Base-by-base conservation (phyloP, 64 coral and sea anemone species). In the Hydrozoanthus tunicans region DNA sequence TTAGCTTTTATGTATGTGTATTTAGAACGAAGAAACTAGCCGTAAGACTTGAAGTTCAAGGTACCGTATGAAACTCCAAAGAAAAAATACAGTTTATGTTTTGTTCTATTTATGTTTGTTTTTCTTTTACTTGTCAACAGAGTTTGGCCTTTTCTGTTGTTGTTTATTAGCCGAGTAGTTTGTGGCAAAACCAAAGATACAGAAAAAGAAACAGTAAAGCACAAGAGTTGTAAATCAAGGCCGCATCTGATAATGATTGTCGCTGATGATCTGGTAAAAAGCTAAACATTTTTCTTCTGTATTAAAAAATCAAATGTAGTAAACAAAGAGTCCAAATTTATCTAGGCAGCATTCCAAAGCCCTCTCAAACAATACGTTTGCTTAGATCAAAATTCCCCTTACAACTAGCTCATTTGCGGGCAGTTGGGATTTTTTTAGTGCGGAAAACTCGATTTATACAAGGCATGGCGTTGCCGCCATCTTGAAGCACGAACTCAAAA, bases 231-330 rank as follows among this genome's bases (percentile, higher is more conserved):
- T 63, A 89, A 81, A 51, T 12, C 66, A 69, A 85, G 79, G 79
- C 96, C 93, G 10, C 77, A 94, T 71, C 92, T 94, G 62, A 91
- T 94, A 53, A 98, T 98, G 96, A 98, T 98, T 90, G 96, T 98
- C 10, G 96, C 96, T 86, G 96, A 98, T 77, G 96, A 98, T 76
- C 62, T 98, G 86, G 52, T 70, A 5, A 80, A 9, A 7, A 81
- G 51, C 56, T 73, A 8, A 24, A 25, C 6, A 3, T 56, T 10
- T 53, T 14, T 17, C 17, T 85, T 63, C 4, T 64, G 62, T 56
- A 17, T 65, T 65, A 14, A 9, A 65, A 65, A 65, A 7, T 65
- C 32, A 43, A 43, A 43, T 2, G 0, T 43, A 43, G 32, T 43
- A 43, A 43, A 43, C 32, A 43, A 43, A 43, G 32, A 43, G 2